Evolutionary conservation across 2,797 vertebrate genomes (phyloP).

Genomic region (Spizella passerina): DNA sequence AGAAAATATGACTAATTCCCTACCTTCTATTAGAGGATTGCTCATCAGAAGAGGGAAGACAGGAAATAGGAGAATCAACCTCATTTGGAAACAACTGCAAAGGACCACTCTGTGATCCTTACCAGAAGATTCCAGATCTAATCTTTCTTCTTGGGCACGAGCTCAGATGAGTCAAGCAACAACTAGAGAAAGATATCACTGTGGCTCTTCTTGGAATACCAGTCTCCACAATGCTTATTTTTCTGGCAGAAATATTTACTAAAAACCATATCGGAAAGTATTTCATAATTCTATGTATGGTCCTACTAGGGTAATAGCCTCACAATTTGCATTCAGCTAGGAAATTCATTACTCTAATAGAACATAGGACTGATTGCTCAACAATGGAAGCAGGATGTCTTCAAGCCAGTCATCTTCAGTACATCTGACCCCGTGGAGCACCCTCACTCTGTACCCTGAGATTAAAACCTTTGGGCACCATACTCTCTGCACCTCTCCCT

Average conservation of each 20-base stretch:
- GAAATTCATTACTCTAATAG: neutral
- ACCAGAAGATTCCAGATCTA: neutral
- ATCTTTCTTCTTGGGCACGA: neutral
- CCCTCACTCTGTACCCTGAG: neutral
- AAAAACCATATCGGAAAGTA: neutral
- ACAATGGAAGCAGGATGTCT: neutral
- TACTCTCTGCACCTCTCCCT: neutral
- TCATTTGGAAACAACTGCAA: neutral
- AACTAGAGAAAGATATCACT: neutral
- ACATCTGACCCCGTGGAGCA: neutral
- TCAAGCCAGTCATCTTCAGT: neutral
- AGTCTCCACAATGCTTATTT: neutral
- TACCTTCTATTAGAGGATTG: neutral
- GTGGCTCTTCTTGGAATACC: neutral
- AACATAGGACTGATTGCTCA: neutral
- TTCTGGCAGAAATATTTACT: neutral
- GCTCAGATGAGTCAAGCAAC: neutral
- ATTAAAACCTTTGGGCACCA: neutral
- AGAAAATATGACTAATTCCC: neutral
- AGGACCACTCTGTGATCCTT: neutral
- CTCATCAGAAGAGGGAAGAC: neutral
- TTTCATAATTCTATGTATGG: neutral
- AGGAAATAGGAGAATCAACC: neutral
- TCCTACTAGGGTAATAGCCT: neutral
- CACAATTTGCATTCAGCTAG: neutral